Conservation (phyloP, 2,113 vertebrate genomes). For the Butorides virescens region DNA sequence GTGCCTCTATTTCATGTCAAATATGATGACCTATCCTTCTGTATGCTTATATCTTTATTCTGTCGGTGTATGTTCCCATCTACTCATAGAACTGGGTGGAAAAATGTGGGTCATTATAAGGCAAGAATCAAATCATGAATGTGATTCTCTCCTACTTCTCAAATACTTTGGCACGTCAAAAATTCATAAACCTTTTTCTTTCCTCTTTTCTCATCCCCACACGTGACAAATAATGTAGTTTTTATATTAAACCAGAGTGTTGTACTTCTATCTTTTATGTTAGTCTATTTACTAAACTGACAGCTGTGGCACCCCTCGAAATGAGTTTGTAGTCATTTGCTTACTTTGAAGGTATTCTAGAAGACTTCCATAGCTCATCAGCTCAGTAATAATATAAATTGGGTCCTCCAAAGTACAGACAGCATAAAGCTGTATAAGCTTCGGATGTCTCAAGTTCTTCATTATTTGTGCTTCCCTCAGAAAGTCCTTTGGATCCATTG, state of each 20-base stretch:
- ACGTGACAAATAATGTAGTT: neutral
- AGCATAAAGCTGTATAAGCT: slow-evolving; percentile 96
- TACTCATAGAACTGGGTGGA: neutral
- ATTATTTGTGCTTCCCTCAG: slow-evolving; percentile 93
- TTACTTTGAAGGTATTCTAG: slow-evolving; percentile 92
- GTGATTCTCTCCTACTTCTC: neutral
- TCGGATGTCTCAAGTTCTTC: slow-evolving; percentile 92
- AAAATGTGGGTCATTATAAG: neutral
- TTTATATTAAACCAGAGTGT: neutral
- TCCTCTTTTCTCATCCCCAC: neutral
- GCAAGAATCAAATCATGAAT: neutral
- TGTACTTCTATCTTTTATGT: neutral
- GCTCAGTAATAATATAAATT: slow-evolving; percentile 97
- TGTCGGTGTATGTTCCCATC: neutral
- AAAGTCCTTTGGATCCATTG: slow-evolving; percentile 92
- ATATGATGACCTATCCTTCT: neutral
- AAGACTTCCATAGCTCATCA: slow-evolving; percentile 94
- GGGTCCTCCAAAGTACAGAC: slow-evolving; percentile 94
- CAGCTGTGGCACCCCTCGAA: slow-evolving; percentile 18
- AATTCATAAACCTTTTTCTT: neutral
- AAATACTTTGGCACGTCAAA: neutral
- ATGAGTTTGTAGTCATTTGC: slow-evolving; percentile 56
- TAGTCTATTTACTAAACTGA: slow-evolving; percentile 35
- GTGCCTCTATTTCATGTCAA: slow-evolving; percentile 18
- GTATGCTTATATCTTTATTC: slow-evolving; percentile 6